phyloP scores from a whole-genome alignment of 1,140 invertebrate genomes.

The Bombus pyrosoma region DNA sequence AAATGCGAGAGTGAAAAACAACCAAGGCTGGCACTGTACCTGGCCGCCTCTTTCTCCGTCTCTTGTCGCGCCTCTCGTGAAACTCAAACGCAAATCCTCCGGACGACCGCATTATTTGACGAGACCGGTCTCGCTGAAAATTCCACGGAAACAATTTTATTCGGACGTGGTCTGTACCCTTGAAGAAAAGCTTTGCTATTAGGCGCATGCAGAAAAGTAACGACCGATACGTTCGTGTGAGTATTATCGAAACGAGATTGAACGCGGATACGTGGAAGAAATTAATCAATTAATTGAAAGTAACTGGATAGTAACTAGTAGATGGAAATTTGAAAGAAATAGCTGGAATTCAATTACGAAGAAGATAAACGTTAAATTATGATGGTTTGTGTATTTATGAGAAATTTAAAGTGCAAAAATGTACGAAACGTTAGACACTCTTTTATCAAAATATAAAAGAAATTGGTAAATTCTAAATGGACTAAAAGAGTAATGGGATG shows the following conservation, averaged over 20 bases:
- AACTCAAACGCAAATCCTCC: conserved; percentile 55
- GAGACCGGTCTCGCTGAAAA: conserved; percentile 35
- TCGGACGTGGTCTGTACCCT: not conserved
- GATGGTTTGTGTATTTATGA: too few species aligned
- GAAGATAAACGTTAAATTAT: not conserved
- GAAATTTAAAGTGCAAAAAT: not conserved
- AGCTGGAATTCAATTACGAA: not conserved
- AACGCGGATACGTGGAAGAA: not conserved
- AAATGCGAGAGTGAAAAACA: conserved; percentile 76
- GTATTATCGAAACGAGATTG: not conserved
- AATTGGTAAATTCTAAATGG: not conserved
- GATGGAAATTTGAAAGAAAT: not conserved
- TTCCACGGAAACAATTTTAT: conserved; percentile 44
- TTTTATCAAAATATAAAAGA: not conserved
- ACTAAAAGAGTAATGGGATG: not conserved
- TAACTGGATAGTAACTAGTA: not conserved
- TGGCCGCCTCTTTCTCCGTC: conserved; percentile 38
- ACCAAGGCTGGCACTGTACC: conserved; percentile 62
- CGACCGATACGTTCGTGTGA: not conserved
- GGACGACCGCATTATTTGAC: conserved; percentile 51
- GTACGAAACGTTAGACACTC: not conserved
- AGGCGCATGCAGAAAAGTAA: not conserved
- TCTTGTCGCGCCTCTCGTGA: conserved; percentile 50
- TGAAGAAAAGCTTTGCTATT: not conserved
- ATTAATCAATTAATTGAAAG: not conserved